Conservation (phyloP, 2,797 vertebrate species). For the Anas acuta region DNA sequence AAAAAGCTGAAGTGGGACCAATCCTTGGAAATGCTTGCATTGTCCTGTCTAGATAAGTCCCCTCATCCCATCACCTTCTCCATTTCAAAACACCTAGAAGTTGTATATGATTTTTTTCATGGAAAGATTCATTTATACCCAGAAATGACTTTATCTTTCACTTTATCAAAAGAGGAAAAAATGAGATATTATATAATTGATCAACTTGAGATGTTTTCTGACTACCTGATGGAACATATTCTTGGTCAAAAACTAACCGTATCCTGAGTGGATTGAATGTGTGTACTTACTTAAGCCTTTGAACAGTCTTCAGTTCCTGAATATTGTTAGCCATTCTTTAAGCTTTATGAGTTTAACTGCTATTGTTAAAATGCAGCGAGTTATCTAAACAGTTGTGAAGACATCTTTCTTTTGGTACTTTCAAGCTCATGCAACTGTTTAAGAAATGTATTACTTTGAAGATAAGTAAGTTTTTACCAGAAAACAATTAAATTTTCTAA, state of each 20-base stretch:
- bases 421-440: not conserved
- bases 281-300: not conserved
- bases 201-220: not conserved
- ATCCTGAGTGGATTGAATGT: not conserved
- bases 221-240: not conserved
- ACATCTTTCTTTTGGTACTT: not conserved
- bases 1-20: not conserved
- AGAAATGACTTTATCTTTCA: not conserved
- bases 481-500: not conserved
- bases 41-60: not conserved
- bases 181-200: not conserved
- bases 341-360: not conserved
- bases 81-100: not conserved
- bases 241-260: constrained; percentile 1
- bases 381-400: not conserved
- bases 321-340: not conserved
- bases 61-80: not conserved
- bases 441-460: not conserved
- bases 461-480: not conserved
- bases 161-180: not conserved
- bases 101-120: not conserved
- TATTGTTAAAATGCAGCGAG: not conserved
- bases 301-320: not conserved
- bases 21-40: not conserved
- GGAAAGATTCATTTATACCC: not conserved